phyloP scores from a whole-genome alignment of 2,888 invertebrate species.

The Caenorhabditis imperialis region DNA sequence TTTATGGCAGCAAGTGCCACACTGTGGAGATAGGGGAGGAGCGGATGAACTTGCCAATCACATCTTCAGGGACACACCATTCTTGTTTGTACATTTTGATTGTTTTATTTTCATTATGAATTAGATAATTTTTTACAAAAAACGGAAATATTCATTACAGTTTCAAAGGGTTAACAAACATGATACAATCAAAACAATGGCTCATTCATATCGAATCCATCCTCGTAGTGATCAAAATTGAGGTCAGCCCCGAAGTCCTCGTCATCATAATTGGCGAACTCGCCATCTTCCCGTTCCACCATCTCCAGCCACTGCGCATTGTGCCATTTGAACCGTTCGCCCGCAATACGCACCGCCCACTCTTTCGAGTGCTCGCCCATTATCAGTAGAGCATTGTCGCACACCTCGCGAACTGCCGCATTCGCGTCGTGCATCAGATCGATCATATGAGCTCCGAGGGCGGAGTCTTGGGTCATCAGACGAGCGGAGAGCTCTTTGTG shows the following conservation, averaged over 20 bases:
- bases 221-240: constrained; percentile 60
- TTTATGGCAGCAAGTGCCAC: constrained; percentile 30
- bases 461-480: constrained; percentile 80
- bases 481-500: constrained; percentile 81
- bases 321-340: constrained; percentile 96
- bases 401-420: constrained; percentile 85
- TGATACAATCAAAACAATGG: constrained; percentile 33
- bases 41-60: constrained; percentile 24
- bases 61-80: neutral
- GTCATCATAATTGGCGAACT: constrained; percentile 30
- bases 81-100: neutral
- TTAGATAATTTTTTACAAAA: neutral
- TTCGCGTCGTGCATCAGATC: constrained; percentile 95
- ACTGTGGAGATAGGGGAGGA: neutral
- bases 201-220: constrained; percentile 50
- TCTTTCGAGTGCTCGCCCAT: constrained; percentile 90
- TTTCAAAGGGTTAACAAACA: neutral
- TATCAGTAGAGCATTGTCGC: constrained; percentile 93
- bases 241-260: constrained; percentile 58
- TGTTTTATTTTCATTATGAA: neutral
- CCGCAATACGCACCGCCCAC: constrained; percentile 94
- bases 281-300: constrained; percentile 82
- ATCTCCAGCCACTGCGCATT: constrained; percentile 98
- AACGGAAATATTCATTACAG: neutral
- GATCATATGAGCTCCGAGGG: constrained; percentile 94